These are phyloP conservation scores for Arrhamphus sclerolepis DNA, from an alignment of 2,797 vertebrate species.

Conservation along the genomic window DNA sequence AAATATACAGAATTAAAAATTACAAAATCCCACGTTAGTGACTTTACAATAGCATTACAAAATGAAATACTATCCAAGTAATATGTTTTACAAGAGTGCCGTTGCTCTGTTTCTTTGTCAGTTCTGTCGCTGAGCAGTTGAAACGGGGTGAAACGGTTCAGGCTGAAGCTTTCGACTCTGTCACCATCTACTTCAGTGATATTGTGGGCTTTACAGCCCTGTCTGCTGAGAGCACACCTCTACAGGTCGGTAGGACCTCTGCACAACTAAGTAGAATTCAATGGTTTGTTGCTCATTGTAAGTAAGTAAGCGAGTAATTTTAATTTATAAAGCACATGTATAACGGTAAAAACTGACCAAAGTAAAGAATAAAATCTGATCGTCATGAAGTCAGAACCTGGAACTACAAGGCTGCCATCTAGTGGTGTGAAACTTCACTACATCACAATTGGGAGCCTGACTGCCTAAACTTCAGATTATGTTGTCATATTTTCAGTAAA, in stretches of 20 bases:
- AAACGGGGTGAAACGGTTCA: slow-evolving; percentile 91
- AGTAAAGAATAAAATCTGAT: no score
- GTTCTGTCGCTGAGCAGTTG: slow-evolving; percentile 92
- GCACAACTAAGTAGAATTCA: not conserved
- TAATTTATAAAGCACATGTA: no score
- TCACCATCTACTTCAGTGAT: slow-evolving; percentile 96
- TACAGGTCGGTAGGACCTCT: slow-evolving; percentile 81
- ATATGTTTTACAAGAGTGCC: no score
- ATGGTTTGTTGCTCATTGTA: not conserved
- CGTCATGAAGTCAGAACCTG: no score
- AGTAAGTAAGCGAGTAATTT: not conserved
- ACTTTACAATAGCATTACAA: not conserved
- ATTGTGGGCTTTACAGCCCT: slow-evolving; percentile 92
- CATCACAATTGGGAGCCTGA: not conserved
- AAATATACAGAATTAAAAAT: slow-evolving; percentile 57
- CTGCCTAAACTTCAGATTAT: not conserved
- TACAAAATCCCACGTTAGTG: not conserved
- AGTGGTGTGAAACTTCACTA: not conserved
- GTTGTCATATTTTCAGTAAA: not conserved
- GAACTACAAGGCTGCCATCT: slow-evolving; percentile 6
- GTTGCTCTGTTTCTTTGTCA: slow-evolving; percentile 43
- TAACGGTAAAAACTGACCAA: no score
- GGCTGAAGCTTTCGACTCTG: slow-evolving; percentile 92
- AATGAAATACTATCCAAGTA: not conserved
- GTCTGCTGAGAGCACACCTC: slow-evolving; percentile 91